A percentile compares a stretch with the other conserved stretches of the same genome.
Evolutionary conservation across 1,140 invertebrate species (phyloP).

Genomic region (Holotrichia oblita): DNA sequence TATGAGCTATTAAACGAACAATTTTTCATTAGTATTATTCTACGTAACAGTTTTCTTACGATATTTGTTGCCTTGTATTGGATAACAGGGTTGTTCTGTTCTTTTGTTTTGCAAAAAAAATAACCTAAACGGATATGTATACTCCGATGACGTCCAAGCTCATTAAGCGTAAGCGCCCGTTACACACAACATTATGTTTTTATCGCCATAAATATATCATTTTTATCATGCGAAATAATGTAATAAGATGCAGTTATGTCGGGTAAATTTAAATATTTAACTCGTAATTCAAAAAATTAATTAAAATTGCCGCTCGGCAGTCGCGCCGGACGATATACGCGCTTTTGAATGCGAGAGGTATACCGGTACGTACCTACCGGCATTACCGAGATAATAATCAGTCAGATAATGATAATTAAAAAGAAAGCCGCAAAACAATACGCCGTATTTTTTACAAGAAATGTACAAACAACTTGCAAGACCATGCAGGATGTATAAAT

Average conservation of each 20-base stretch:
- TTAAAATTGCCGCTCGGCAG: constrained; percentile 2
- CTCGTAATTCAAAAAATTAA: constrained; percentile 39
- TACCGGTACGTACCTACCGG: neutral
- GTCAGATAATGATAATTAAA: constrained; percentile 24
- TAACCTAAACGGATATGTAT: neutral
- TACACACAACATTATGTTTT: constrained; percentile 38
- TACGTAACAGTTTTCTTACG: too few species aligned
- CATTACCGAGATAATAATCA: neutral
- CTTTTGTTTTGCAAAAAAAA: neutral
- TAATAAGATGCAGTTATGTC: constrained; percentile 39
- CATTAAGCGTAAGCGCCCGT: constrained; percentile 26
- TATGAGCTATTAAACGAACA: too few species aligned
- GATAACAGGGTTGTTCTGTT: too few species aligned
- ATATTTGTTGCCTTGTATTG: too few species aligned
- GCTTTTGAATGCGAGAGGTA: neutral
- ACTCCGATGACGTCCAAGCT: neutral
- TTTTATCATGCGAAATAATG: constrained; percentile 36
- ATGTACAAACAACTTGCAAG: constrained; percentile 10
- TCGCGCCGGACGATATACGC: constrained; percentile 1
- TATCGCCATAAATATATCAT: constrained; percentile 40
- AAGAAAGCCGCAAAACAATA: constrained; percentile 20
- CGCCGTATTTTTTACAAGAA: neutral
- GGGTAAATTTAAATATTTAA: constrained; percentile 36
- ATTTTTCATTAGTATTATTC: too few species aligned
- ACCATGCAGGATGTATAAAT: neutral